Evolutionary conservation across 2,797 vertebrate species (phyloP).

Genomic region (Haliaeetus albicilla): DNA sequence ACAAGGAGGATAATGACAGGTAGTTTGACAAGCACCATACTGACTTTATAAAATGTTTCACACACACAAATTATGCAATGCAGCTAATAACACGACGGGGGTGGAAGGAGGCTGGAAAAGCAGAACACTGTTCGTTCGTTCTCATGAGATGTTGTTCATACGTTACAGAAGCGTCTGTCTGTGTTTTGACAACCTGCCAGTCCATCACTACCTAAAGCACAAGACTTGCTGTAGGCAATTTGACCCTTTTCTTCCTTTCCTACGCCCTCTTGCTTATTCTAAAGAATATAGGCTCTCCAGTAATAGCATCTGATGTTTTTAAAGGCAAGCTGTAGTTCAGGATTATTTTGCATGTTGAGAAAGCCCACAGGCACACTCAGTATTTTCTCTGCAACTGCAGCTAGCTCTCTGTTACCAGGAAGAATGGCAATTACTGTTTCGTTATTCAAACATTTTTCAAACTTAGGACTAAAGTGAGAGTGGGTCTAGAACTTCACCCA

Average conservation of each 20-base stretch:
- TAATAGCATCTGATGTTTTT: slow-evolving; percentile 12
- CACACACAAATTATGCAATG: slow-evolving; percentile 41
- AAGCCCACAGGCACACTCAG: not conserved
- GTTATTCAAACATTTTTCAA: not conserved
- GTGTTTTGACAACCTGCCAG: slow-evolving; percentile 56
- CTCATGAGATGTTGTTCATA: not conserved
- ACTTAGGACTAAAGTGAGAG: not conserved
- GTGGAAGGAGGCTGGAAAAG: slow-evolving; percentile 22
- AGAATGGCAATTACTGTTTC: not conserved
- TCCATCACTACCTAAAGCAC: slow-evolving; percentile 30
- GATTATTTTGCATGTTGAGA: not conserved
- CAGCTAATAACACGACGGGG: not conserved
- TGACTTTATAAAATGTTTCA: slow-evolving; percentile 46
- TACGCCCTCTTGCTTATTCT: slow-evolving; percentile 13
- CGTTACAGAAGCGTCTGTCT: not conserved
- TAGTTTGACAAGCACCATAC: slow-evolving; percentile 53
- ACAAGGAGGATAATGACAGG: slow-evolving; percentile 33
- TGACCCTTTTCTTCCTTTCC: slow-evolving; percentile 53
- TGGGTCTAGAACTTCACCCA: not conserved
- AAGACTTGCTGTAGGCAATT: slow-evolving; percentile 24
- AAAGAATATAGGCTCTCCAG: not conserved
- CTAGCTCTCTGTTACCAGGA: not conserved
- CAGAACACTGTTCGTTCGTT: slow-evolving; percentile 20
- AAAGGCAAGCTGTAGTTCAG: not conserved
- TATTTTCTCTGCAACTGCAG: not conserved